A percentile compares a stretch with the other conserved stretches of the same genome.
Conservation (phyloP, 2,888 invertebrate genomes). For the Abrostola tripartita region DNA sequence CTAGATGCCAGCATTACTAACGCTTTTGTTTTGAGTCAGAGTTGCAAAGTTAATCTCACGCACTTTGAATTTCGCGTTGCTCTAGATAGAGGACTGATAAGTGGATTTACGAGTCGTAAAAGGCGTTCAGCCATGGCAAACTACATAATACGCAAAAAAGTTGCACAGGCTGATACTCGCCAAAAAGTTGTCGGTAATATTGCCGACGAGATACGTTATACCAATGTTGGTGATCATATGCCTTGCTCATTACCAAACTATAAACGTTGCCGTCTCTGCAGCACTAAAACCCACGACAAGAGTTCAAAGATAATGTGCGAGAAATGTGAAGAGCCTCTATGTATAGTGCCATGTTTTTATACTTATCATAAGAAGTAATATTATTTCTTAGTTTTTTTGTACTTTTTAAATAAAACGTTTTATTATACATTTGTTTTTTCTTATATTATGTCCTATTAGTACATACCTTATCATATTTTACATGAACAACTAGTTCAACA, state of each 20-base stretch:
- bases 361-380: conserved; percentile 22
- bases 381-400: conserved; percentile 23
- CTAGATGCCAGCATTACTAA: conserved; percentile 46
- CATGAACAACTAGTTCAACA: conserved; percentile 25
- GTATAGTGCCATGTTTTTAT: conserved; percentile 32
- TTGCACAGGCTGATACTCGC: conserved; percentile 19
- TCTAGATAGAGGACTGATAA: no score
- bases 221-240: conserved; percentile 22
- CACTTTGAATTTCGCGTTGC: no score
- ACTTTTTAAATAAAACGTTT: conserved; percentile 14
- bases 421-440: conserved; percentile 19
- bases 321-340: conserved; percentile 29
- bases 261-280: conserved; percentile 23
- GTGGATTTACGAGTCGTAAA: no score
- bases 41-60: no score
- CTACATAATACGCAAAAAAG: conserved; percentile 14
- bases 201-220: conserved; percentile 22
- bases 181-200: conserved; percentile 23
- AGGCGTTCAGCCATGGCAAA: conserved; percentile 16
- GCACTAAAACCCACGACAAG: conserved; percentile 25
- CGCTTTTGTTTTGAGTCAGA: no score
- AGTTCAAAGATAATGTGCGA: conserved; percentile 38
- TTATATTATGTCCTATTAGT: conserved; percentile 23
- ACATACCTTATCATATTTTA: conserved; percentile 21
- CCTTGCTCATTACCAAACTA: conserved; percentile 19